Evolutionary conservation across 2,888 invertebrate species (phyloP), one percentile per base, ranked within the genome.

Genomic region (Amphipyra tragopoginis): DNA sequence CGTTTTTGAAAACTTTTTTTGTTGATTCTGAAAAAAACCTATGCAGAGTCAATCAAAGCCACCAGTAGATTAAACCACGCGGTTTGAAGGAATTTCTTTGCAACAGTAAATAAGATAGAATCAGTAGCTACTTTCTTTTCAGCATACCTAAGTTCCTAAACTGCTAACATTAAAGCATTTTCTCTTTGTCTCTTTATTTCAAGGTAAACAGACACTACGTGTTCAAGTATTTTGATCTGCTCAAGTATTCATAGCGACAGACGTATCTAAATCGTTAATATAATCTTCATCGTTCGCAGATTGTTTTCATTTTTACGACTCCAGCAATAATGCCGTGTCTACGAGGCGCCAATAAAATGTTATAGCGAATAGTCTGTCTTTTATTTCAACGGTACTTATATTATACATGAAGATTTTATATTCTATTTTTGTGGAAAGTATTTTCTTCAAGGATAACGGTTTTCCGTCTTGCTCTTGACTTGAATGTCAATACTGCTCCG

Each of bases 291-390:
- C 64, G 59, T 79, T 74, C 42, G 65, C 80, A 73, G 77, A 79
- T 77, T 77, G 77, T 77, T 77, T 78, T 66, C 59, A 6, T 49
- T 79, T 79, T 77, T 77, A 79, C 77, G 74, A 65, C 26, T 26
- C 6, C 6, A 48, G 64, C 54, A 57, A 62, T 70, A 54, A 73
- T 64, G 44, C 56, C 39, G 76, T 48, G 70, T 60, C 73, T 61
- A 72, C 76, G 59, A 54, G 44, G 21, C n/a, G 55, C 26, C 52
- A 43, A 49, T 70, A 70, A 73, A 77, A 65, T 73, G 73, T 70
- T 62, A 56, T 53, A 47, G 50, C 15, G 53, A 45, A 58, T 64
- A 61, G 61, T 59, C 45, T 74, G 55, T 33, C 21, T 68, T 69
- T 70, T 70, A 75, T 71, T 54, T 26, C 56, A 29, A 45, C 51